Base-by-base conservation (phyloP, 2,797 vertebrate species). In the Eulemur mongoz region DNA sequence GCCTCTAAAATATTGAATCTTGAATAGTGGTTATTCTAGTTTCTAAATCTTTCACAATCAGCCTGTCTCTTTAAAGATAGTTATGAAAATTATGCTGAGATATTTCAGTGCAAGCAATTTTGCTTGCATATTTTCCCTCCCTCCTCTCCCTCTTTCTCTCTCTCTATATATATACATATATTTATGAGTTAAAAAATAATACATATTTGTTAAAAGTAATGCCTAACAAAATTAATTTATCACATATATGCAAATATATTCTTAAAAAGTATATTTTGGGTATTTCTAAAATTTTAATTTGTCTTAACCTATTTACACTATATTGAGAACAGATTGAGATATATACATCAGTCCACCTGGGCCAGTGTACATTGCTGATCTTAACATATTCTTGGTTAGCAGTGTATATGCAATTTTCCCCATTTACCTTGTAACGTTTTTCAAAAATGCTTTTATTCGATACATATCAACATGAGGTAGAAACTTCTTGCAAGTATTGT, bases 1-100 rank as follows among this genome's bases (percentile, higher is more conserved):
- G 52, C 3, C 32, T 76, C 15, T 91, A 45, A 89, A 82, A 92
- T 61, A 40, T 1, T 59, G 11, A 61, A n/a, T 45, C 3, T 59
- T 38, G 30, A 48, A 38, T 7, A 50, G 20, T n/a, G 22, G 4
- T 69, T 73, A 92, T n/a, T 87, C 61, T 63, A 54, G 38, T 45
- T 15, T 89, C 18, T 85, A 89, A 86, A 81, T 81, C 35, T 84
- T 97, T 72, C 22, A 79, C 2, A 70, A 32, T 63, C 20, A 80
- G 13, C 4, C 59, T 69, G 2, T 96, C 40, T 88, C 45, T 88
- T 88, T 95, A 59, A 95, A 97, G 48, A 65, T 8, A 84, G 13
- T 43, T 59, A 80, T 63, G 76, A 76, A 90, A 88, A 73, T 61
- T 59, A 57, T 35, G 15, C 14, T 65, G 27, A 93, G 38, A 54